phyloP scores from a whole-genome alignment of 2,888 invertebrate genomes.

The Oligia latruncula region DNA sequence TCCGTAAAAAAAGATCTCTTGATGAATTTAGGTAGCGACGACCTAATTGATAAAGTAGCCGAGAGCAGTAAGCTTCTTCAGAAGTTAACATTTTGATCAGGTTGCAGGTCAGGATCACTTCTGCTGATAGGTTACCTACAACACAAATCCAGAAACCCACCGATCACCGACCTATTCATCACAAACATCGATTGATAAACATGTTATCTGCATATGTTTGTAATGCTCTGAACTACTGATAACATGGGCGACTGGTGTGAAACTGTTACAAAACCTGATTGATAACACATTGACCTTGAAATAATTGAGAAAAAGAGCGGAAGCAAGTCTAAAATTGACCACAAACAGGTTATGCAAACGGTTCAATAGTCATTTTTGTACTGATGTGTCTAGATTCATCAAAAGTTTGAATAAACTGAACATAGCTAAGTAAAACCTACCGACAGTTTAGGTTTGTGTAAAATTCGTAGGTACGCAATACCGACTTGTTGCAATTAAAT shows the following conservation, averaged over 20 bases:
- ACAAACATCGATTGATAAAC: slow-evolving; percentile 23
- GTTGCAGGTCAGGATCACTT: background rate
- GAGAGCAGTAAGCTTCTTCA: too few relatives aligned
- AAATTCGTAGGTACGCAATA: slow-evolving; percentile 1
- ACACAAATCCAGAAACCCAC: background rate
- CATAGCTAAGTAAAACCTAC: background rate
- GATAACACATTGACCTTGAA: slow-evolving; percentile 41
- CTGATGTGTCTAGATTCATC: background rate
- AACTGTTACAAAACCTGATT: slow-evolving; percentile 37
- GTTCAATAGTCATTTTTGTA: slow-evolving; percentile 4
- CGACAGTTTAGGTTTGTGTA: slow-evolving; percentile 6
- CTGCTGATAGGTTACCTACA: background rate
- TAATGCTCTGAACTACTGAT: slow-evolving; percentile 6
- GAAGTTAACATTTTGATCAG: background rate
- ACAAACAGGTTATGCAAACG: slow-evolving; percentile 8
- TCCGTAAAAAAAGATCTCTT: too few relatives aligned
- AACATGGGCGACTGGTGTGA: slow-evolving; percentile 15
- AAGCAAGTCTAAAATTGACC: slow-evolving; percentile 1
- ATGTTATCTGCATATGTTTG: background rate
- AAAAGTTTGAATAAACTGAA: background rate
- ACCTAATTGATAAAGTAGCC: too few relatives aligned
- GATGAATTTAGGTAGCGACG: too few relatives aligned
- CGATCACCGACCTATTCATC: background rate
- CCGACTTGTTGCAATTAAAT: slow-evolving; percentile 7
- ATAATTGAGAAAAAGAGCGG: slow-evolving; percentile 27